Percentiles rank a stretch among this genome's conserved stretches.
These are phyloP conservation scores for Dissostichus mawsoni DNA, from an alignment of 2,113 vertebrate genomes.

Conservation along the genomic window DNA sequence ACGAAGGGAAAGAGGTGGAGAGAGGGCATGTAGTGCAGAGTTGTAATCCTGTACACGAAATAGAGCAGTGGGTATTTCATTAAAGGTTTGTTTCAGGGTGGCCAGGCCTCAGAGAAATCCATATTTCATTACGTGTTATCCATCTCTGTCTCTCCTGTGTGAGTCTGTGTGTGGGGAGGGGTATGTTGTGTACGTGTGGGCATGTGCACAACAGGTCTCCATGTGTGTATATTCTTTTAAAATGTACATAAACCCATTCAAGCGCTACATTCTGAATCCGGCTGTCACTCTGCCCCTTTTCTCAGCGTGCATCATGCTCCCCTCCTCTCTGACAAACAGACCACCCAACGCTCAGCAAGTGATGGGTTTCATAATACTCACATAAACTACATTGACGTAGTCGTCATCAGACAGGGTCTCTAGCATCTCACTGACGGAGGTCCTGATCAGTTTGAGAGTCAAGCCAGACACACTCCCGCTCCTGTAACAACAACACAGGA, in stretches of 20 bases:
- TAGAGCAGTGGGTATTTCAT: conserved; percentile 82
- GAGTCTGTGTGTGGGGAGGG: conserved; percentile 25
- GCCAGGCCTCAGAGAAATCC: conserved; percentile 79
- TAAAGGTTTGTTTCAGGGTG: conserved; percentile 81
- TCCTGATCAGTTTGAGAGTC: conserved; percentile 96
- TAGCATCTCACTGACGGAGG: conserved; percentile 96
- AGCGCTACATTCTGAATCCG: neutral
- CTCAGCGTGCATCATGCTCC: neutral
- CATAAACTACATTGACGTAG: conserved; percentile 98
- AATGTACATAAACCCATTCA: conserved; percentile 3
- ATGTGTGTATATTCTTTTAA: conserved; percentile 1
- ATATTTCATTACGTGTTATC: conserved; percentile 84
- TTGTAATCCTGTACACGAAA: conserved; percentile 81
- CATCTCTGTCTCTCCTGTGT: conserved; percentile 61
- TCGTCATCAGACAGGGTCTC: conserved; percentile 98
- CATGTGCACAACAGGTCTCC: neutral
- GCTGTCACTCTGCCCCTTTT: neutral
- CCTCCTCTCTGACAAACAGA: neutral
- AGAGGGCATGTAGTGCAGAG: conserved; percentile 52
- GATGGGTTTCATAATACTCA: conserved; percentile 83
- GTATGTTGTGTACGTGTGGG: conserved; percentile 11
- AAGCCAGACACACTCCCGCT: conserved; percentile 97
- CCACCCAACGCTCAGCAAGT: neutral
- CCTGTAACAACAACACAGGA: conserved; percentile 74
- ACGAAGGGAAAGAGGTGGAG: conserved; percentile 12